Base-by-base conservation (phyloP, 1,140 invertebrate genomes). In the Pygmarrhopalites habei region DNA sequence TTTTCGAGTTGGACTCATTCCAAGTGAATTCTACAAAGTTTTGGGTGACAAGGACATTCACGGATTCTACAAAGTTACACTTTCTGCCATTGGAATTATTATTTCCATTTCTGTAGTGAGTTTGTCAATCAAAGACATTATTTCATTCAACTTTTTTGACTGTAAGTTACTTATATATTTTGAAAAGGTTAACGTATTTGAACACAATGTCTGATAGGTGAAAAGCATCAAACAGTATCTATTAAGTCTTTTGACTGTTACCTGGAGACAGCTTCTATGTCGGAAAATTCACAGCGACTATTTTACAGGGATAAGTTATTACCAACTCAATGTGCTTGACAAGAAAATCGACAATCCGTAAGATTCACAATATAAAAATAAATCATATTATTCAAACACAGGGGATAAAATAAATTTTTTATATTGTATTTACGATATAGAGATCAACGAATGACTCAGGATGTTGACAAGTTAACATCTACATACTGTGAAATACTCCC, bases 361-460 rank as follows among this genome's bases (percentile, higher is more conserved):
- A 75, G 78, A 74, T 26, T 19, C 41, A 44, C n/a, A n/a, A n/a
- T 49, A 25, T 23, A 12, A 49, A 49, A 17, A 14, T 49, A 49
- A n/a, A 49, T 1, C 3, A 19, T 15, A 19, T 5, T 51, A 21
- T 17, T n/a, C n/a, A n/a, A n/a, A n/a, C n/a, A n/a, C n/a, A n/a
- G n/a, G n/a, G n/a, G n/a, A n/a, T n/a, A n/a, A n/a, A n/a, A n/a
- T n/a, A n/a, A n/a, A n/a, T n/a, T 10, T 39, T 39, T 17, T 17
- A 39, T 39, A 39, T 32, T 17, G 5, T 61, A 25, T 35, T 29
- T 68, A 25, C 58, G n/a, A n/a, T n/a, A n/a, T n/a, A 76, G 75
- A 10, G 82, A 83, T 68, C 81, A 83, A 69, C 70, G 82, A 41
- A 82, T 83, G 29, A 80, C 81, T 17, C 79, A 82, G 71, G 82